phyloP scores from a whole-genome alignment of 2,113 vertebrate species.

The Calyptomena viridis region DNA sequence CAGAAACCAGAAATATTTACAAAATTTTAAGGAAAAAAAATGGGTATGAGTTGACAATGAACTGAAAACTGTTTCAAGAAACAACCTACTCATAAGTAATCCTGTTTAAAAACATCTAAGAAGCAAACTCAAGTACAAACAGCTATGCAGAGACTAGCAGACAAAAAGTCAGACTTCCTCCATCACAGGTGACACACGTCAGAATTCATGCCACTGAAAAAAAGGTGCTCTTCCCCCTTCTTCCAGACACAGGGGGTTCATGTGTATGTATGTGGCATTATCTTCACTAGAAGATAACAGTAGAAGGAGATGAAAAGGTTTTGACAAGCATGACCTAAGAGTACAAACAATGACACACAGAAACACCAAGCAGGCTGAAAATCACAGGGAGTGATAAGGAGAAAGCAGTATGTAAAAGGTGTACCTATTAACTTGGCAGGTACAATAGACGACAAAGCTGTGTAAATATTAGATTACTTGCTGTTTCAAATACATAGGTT shows the following conservation, averaged over 20 bases:
- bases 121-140: not conserved
- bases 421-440: conserved; percentile 38
- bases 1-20: not conserved
- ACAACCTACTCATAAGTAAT: not conserved
- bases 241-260: not conserved
- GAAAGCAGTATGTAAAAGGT: not conserved
- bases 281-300: conserved; percentile 36
- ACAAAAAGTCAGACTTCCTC: not conserved
- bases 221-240: not conserved
- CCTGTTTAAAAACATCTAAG: not conserved
- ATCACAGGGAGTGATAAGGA: conserved; percentile 4
- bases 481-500: conserved; percentile 1
- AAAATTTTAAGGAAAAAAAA: not conserved
- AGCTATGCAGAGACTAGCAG: not conserved
- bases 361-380: conserved; percentile 29
- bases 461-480: conserved; percentile 13
- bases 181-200: not conserved
- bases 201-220: not conserved
- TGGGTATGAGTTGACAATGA: not conserved
- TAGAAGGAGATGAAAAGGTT: conserved; percentile 30
- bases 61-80: not conserved
- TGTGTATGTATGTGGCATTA: conserved; percentile 3
- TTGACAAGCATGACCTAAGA: conserved; percentile 3
- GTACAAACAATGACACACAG: conserved; percentile 48
- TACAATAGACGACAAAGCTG: conserved; percentile 39